These are phyloP conservation scores for Conus ventricosus DNA, from an alignment of 1,140 invertebrate species.

Conservation along the genomic window DNA sequence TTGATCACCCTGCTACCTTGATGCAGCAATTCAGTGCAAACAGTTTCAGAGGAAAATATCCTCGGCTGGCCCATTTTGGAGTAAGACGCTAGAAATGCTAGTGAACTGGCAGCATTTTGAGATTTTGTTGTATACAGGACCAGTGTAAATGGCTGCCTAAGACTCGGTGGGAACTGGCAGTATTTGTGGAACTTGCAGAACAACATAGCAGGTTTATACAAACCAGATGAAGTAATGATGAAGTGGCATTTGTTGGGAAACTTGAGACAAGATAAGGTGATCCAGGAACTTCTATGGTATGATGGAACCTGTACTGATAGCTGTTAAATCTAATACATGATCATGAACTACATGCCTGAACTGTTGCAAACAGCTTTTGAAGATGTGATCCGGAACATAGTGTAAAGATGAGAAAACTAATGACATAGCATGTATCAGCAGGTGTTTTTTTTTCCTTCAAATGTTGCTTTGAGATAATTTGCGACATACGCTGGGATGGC, in stretches of 20 bases:
- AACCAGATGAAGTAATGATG: not conserved
- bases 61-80: no score
- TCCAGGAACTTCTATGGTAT: no score
- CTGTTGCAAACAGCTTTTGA: not conserved
- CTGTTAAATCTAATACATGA: not conserved
- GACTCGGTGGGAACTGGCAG: no score
- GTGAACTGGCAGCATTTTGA: not conserved
- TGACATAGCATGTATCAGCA: not conserved
- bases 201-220: not conserved
- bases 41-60: not conserved
- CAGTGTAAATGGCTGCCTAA: not conserved
- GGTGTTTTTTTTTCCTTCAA: not conserved
- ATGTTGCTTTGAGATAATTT: no score
- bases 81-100: no score
- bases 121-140: not conserved
- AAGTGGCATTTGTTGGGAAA: no score
- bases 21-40: not conserved
- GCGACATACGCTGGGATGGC: not conserved
- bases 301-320: no score
- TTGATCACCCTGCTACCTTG: not conserved
- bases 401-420: not conserved
- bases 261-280: no score
- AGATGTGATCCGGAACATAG: not conserved
- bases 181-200: no score
- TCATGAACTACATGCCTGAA: not conserved